These are phyloP conservation scores for Carcina quercana DNA, from an alignment of 2,888 invertebrate genomes.

Conservation along the genomic window DNA sequence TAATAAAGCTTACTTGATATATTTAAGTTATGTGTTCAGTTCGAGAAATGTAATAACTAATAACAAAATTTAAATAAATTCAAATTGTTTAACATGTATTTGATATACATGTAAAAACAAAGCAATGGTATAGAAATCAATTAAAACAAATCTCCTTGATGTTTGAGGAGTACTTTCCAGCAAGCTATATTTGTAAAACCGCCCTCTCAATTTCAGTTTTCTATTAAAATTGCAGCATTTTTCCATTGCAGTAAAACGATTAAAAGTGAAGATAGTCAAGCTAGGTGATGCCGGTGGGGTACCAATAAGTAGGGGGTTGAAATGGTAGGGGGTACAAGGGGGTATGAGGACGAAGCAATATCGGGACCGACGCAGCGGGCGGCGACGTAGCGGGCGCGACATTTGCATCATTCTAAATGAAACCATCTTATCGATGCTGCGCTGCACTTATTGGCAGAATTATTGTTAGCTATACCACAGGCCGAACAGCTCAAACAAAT, in stretches of 20 bases:
- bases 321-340: conserved; percentile 15
- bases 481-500: too few species aligned
- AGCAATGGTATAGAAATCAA: too few species aligned
- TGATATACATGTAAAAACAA: too few species aligned
- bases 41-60: conserved; percentile 16
- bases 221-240: conserved; percentile 37
- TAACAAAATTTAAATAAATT: too few species aligned
- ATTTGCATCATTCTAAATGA: conserved; percentile 54
- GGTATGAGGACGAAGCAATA: conserved; percentile 31
- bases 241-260: conserved; percentile 62
- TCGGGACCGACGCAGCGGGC: conserved; percentile 47
- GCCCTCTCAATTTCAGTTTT: conserved; percentile 2
- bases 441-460: conserved; percentile 39
- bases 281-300: too few species aligned
- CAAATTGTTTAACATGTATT: too few species aligned
- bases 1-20: conserved; percentile 20
- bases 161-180: too few species aligned
- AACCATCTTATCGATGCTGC: conserved; percentile 47
- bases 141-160: too few species aligned
- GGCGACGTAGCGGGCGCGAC: conserved; percentile 41
- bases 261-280: conserved; percentile 53
- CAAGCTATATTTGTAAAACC: too few species aligned
- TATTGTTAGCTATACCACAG: too few species aligned
- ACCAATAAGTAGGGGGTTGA: conserved; percentile 19
- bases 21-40: conserved; percentile 38